phyloP scores from a whole-genome alignment of 2,888 invertebrate genomes.

The Onthophagus sagittarius region DNA sequence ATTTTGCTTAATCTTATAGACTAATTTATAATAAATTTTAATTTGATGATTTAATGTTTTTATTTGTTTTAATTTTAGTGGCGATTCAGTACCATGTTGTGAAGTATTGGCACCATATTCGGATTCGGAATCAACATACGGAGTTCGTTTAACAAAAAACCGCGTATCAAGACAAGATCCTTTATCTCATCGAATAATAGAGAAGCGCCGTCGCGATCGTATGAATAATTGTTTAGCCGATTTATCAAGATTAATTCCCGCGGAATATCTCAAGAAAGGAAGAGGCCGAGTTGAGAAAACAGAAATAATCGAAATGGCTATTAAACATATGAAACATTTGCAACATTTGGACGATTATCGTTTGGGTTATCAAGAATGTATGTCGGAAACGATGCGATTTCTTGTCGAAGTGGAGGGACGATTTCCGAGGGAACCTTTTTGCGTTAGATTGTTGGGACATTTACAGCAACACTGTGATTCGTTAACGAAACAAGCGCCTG shows the following conservation, averaged over 20 bases:
- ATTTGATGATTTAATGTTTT: slow-evolving; percentile 34
- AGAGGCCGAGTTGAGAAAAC: slow-evolving; percentile 95
- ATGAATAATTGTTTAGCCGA: slow-evolving; percentile 98
- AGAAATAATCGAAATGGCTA: slow-evolving; percentile 98
- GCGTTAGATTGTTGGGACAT: slow-evolving; percentile 75
- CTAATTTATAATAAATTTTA: no score
- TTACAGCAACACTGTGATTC: slow-evolving; percentile 79
- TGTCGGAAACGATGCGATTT: slow-evolving; percentile 85
- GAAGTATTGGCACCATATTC: slow-evolving; percentile 49
- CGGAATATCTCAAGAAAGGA: slow-evolving; percentile 90
- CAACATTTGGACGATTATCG: slow-evolving; percentile 60
- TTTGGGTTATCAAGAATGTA: slow-evolving; percentile 87
- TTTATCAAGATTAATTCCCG: slow-evolving; percentile 87
- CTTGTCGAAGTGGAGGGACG: slow-evolving; percentile 82
- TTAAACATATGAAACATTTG: slow-evolving; percentile 86
- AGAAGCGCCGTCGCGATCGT: slow-evolving; percentile 89
- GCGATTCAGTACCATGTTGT: slow-evolving; percentile 62
- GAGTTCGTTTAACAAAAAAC: slow-evolving; percentile 26
- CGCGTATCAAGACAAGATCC: slow-evolving; percentile 80
- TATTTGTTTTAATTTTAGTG: slow-evolving; percentile 38
- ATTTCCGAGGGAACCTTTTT: slow-evolving; percentile 75
- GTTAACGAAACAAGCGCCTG: slow-evolving; percentile 41
- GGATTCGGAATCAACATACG: slow-evolving; percentile 27
- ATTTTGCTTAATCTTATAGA: no score
- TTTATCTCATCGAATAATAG: slow-evolving; percentile 95